Percentiles rank a stretch among this genome's conserved stretches.
Conservation (phyloP, 2,888 invertebrate genomes). For the Leptopterna dolabrata region DNA sequence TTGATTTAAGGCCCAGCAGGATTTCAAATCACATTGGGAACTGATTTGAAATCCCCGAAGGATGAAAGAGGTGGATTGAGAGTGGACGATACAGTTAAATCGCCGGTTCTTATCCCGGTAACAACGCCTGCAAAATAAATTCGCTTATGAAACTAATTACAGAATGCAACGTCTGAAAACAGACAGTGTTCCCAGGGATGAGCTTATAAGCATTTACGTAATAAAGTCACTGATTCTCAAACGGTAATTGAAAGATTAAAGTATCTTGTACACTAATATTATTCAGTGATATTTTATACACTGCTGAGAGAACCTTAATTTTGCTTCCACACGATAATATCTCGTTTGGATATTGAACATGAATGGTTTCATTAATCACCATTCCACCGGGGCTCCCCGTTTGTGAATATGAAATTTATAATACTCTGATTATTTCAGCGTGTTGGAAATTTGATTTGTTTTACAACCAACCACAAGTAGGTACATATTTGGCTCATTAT, state of each 20-base stretch:
- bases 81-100: background rate
- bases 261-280: background rate
- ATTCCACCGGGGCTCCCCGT: no score
- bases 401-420: no score
- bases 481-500: no score
- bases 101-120: background rate
- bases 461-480: no score
- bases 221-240: background rate
- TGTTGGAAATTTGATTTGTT: no score
- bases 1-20: background rate
- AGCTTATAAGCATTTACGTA: no score
- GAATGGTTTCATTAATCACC: no score
- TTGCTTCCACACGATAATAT: background rate
- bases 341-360: background rate
- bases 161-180: background rate
- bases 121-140: background rate
- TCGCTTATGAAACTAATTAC: background rate
- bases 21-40: constrained; percentile 11
- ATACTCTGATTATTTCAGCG: no score
- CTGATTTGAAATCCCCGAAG: constrained; percentile 18
- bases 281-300: background rate
- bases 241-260: background rate
- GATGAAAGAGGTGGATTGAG: background rate
- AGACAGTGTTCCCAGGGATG: background rate
- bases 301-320: background rate